These are phyloP conservation scores for Cephus runcator DNA, from an alignment of 2,888 invertebrate species.

Conservation along the genomic window DNA sequence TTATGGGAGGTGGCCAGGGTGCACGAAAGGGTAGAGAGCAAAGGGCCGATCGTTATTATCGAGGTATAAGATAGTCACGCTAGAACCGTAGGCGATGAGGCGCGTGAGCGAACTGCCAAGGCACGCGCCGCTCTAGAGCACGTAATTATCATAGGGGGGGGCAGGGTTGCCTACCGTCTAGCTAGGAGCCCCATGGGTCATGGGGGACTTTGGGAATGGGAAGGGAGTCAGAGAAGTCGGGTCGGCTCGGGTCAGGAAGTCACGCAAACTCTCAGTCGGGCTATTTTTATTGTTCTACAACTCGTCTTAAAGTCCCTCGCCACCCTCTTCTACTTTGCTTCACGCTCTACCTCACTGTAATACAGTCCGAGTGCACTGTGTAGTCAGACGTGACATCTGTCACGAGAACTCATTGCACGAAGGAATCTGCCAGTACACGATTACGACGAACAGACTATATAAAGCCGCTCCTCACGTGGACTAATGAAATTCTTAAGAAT, in stretches of 20 bases:
- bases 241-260: conserved; percentile 51
- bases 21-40: conserved; percentile 8
- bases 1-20: not conserved
- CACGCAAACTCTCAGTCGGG: conserved; percentile 49
- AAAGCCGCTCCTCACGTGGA: not conserved
- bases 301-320: conserved; percentile 39
- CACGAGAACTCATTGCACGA: not conserved
- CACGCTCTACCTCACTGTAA: conserved; percentile 7
- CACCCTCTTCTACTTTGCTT: conserved; percentile 7
- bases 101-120: conserved; percentile 50
- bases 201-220: conserved; percentile 12
- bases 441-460: not conserved
- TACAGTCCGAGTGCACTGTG: not conserved
- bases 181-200: conserved; percentile 4
- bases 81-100: conserved; percentile 40
- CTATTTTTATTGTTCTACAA: conserved; percentile 43
- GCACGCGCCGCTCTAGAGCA: conserved; percentile 58
- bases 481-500: not conserved
- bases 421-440: not conserved
- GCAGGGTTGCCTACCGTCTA: conserved; percentile 8
- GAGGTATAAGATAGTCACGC: conserved; percentile 54
- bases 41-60: conserved; percentile 45
- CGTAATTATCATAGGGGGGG: conserved; percentile 54
- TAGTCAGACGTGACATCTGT: not conserved
- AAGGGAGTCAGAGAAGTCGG: conserved; percentile 21